Conservation (phyloP, 2,113 vertebrate species). For the Mirounga angustirostris region DNA sequence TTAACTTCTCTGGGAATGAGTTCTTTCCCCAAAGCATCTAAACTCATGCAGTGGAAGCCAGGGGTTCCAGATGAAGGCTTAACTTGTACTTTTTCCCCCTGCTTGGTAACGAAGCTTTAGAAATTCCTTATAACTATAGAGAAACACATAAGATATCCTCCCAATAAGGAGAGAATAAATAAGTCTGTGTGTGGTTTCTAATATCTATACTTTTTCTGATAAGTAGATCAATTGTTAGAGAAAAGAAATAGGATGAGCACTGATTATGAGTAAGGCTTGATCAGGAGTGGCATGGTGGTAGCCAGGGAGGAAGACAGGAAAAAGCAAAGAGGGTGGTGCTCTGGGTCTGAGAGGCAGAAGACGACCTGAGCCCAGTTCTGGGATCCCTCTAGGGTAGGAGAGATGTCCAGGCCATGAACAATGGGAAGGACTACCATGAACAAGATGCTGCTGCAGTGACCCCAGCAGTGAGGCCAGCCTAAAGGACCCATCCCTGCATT, state of each 20-base stretch:
- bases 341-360: not conserved
- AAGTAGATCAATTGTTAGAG: not conserved
- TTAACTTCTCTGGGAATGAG: constrained; percentile 40
- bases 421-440: not conserved
- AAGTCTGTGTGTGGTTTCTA: not conserved
- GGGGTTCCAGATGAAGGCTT: not conserved
- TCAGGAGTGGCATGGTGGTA: not conserved
- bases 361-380: not conserved
- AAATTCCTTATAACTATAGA: not conserved
- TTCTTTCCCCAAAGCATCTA: not conserved
- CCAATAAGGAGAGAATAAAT: not conserved
- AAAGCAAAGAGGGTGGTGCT: not conserved
- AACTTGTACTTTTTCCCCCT: not conserved
- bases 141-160: not conserved
- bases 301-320: not conserved
- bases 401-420: not conserved
- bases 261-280: not conserved
- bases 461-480: not conserved
- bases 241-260: not conserved
- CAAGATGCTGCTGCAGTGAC: not conserved
- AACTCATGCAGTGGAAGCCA: not conserved
- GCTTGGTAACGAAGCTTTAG: not conserved
- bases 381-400: no score
- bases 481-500: not conserved
- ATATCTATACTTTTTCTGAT: constrained; percentile 26